Conservation (phyloP, 1,140 invertebrate genomes). For the Maniola jurtina region DNA sequence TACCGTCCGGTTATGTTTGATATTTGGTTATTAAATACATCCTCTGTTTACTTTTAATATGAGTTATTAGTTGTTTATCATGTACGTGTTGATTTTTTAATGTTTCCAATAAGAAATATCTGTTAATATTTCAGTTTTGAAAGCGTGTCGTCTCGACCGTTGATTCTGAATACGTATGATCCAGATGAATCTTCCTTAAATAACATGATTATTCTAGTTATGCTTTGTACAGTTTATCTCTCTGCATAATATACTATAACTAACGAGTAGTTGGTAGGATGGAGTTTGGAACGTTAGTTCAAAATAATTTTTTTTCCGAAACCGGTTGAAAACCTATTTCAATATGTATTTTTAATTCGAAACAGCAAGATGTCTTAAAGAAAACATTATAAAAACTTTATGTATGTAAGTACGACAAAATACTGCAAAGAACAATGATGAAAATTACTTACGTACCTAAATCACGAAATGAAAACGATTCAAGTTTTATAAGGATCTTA, state of each 20-base stretch:
- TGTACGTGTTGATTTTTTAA: background rate
- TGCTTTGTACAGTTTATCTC: too few relatives aligned
- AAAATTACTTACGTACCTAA: background rate
- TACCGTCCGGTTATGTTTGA: slow-evolving; percentile 22
- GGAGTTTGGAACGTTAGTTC: too few relatives aligned
- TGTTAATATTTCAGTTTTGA: background rate
- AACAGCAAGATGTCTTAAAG: too few relatives aligned
- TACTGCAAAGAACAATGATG: background rate
- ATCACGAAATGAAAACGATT: background rate
- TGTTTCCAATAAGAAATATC: background rate
- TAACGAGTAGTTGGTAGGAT: too few relatives aligned
- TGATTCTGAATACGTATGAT: background rate
- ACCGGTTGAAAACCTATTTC: too few relatives aligned
- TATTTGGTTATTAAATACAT: slow-evolving; percentile 16
- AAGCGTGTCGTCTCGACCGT: background rate
- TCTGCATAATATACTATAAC: too few relatives aligned
- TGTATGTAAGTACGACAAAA: too few relatives aligned
- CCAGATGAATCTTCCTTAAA: too few relatives aligned
- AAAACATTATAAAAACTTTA: too few relatives aligned
- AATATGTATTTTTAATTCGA: too few relatives aligned
- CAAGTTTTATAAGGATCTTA: slow-evolving; percentile 5
- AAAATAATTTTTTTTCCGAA: too few relatives aligned
- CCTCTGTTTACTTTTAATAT: slow-evolving; percentile 15
- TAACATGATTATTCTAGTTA: too few relatives aligned
- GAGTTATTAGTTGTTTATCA: slow-evolving; percentile 8